phyloP scores from a whole-genome alignment of 2,888 invertebrate genomes.

The Diadegma fenestrale region DNA sequence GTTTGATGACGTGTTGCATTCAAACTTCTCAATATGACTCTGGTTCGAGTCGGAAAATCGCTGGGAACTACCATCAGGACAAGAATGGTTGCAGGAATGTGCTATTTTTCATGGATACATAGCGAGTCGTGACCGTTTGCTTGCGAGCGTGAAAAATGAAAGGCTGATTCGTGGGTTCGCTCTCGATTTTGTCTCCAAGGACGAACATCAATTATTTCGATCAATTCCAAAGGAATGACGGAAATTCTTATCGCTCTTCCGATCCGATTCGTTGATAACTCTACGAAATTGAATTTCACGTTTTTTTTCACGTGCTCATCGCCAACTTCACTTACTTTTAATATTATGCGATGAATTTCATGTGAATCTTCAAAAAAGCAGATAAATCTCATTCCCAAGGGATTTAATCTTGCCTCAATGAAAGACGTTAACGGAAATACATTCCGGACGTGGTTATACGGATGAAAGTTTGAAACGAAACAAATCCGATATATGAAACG shows the following conservation, averaged over 20 bases:
- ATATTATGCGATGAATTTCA: neutral
- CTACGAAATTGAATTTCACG: neutral
- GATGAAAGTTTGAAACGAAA: neutral
- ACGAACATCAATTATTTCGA: neutral
- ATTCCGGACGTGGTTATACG: neutral
- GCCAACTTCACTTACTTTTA: no score
- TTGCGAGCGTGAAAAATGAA: neutral
- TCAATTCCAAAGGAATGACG: neutral
- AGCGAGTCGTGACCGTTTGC: neutral
- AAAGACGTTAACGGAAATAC: neutral
- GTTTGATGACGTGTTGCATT: conserved; percentile 16
- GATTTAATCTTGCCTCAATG: neutral
- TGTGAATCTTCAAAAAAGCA: neutral
- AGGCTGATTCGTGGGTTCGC: neutral
- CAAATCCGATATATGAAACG: conserved; percentile 13
- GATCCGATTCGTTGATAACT: neutral
- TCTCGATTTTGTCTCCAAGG: neutral
- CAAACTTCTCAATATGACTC: conserved; percentile 24
- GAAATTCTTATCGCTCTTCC: neutral
- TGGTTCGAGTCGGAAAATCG: neutral
- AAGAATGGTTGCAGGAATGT: neutral
- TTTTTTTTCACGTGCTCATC: neutral
- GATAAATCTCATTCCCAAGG: neutral
- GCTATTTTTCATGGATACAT: no score
- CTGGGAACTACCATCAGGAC: neutral